A percentile compares a stretch with the other conserved stretches of the same genome.
These are phyloP conservation scores for Forficula auricularia DNA, from an alignment of 1,140 invertebrate genomes.

Conservation along the genomic window DNA sequence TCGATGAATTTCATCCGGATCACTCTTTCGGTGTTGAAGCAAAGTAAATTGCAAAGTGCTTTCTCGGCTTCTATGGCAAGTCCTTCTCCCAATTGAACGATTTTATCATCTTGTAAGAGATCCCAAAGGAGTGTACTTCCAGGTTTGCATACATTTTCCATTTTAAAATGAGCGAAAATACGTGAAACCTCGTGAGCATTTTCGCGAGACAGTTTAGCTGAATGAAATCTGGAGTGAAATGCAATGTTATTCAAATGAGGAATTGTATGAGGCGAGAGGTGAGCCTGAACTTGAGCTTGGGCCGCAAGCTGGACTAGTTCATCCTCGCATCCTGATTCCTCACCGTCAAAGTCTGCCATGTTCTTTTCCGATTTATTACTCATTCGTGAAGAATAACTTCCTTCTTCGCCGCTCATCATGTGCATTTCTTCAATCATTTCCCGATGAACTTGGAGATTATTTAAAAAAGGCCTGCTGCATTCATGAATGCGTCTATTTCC, in stretches of 20 bases:
- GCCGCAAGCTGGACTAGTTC: constrained; percentile 63
- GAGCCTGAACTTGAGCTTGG: constrained; percentile 26
- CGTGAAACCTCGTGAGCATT: constrained; percentile 21
- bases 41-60: constrained; percentile 69
- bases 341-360: constrained; percentile 85
- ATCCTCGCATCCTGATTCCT: constrained; percentile 74
- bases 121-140: constrained; percentile 88
- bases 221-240: constrained; percentile 17
- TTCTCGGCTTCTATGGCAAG: constrained; percentile 81
- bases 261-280: constrained; percentile 19
- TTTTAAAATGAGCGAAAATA: constrained; percentile 37
- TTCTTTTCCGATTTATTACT: constrained; percentile 90
- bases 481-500: constrained; percentile 9
- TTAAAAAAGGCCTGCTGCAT: constrained; percentile 4
- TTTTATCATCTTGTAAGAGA: constrained; percentile 77
- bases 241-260: constrained; percentile 25
- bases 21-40: constrained; percentile 70
- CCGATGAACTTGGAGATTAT: constrained; percentile 8
- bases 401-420: constrained; percentile 50
- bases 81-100: constrained; percentile 69
- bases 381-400: constrained; percentile 69
- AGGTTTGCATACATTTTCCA: constrained; percentile 67
- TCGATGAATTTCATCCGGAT: constrained; percentile 89
- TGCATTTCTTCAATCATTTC: constrained; percentile 37
- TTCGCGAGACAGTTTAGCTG: constrained; percentile 9